Base-by-base conservation (phyloP, 2,888 invertebrate genomes). In the Parapristionchus giblindavisi region DNA sequence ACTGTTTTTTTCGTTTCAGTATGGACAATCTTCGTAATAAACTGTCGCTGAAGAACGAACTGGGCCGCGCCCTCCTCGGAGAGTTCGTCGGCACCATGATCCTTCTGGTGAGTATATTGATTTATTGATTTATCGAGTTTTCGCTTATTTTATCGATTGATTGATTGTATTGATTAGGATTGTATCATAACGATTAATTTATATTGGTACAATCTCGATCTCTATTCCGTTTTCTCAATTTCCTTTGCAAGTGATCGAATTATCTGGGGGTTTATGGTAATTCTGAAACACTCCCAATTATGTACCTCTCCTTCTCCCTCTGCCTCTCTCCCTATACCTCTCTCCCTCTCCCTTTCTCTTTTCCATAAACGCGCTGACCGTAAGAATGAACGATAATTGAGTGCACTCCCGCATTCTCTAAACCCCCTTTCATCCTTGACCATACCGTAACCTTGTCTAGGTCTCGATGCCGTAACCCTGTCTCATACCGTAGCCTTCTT, bases 21-120 rank as follows among this genome's bases (percentile, higher is more conserved):
- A 72, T 72, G 72, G 72, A 72, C 17, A 24, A 24, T 48, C 58
- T 72, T 21, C 72, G 72, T n/a, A 40, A 72, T 21, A 85, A 85
- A 77, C 70, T 86, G 51, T 81, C 81, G 61, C 77, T 85, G 56
- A 80, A 82, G 61, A 80, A 83, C 73, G 86, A 86, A 66, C 75
- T 87, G n/a, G 81, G 78, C 3, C 80, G 84, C 36, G 84, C 85
- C 34, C 77, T 81, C 8, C 76, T 87, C 27, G 87, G 84, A 78
- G 87, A 87, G 79, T 85, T 87, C 78, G 76, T 81, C 43, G 87
- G 87, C 77, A 87, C 87, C 54, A 77, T 81, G 70, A 75, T 87
- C 60, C 80, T 87, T 36, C 80, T 85, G 76, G 84, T 85, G 43
- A 79, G 84, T 83, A 32, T 11, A 17, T 21, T 48, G 21, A 14